phyloP scores from a whole-genome alignment of 2,888 invertebrate species.

The Anorthoa munda region DNA sequence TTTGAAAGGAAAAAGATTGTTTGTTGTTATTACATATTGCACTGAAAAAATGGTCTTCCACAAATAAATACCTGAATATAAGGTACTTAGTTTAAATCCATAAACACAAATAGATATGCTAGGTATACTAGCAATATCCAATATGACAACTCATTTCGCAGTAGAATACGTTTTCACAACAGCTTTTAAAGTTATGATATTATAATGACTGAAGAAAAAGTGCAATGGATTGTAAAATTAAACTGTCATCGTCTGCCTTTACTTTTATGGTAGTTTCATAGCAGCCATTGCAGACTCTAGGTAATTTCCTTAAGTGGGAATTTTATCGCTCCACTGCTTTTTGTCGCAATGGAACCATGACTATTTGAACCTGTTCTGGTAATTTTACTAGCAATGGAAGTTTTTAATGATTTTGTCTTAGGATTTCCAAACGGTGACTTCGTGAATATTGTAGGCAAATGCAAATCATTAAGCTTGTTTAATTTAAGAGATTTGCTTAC shows the following conservation, averaged over 20 bases:
- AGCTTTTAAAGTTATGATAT: constrained; percentile 36
- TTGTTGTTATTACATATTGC: background rate
- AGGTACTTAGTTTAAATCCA: background rate
- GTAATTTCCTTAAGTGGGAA: constrained; percentile 41
- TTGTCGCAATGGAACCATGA: background rate
- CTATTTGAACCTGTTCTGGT: constrained; percentile 4
- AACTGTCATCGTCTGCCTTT: constrained; percentile 43
- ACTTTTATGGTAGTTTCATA: constrained; percentile 51
- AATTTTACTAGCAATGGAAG: background rate
- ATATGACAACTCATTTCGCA: background rate
- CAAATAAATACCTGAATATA: background rate
- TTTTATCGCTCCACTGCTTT: constrained; percentile 29
- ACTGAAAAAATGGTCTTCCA: background rate
- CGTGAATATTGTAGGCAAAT: background rate
- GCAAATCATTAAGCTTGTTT: background rate
- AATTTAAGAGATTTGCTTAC: too few relatives aligned
- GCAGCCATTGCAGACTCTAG: constrained; percentile 22
- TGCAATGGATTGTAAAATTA: constrained; percentile 55
- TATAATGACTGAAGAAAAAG: constrained; percentile 40
- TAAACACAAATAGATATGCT: background rate
- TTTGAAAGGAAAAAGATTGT: too few relatives aligned
- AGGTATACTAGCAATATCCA: background rate
- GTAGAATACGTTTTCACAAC: constrained; percentile 32
- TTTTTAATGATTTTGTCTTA: background rate
- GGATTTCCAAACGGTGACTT: background rate